Evolutionary conservation across 1,140 invertebrate species (phyloP).

Genomic region (Lepidurus apus): DNA sequence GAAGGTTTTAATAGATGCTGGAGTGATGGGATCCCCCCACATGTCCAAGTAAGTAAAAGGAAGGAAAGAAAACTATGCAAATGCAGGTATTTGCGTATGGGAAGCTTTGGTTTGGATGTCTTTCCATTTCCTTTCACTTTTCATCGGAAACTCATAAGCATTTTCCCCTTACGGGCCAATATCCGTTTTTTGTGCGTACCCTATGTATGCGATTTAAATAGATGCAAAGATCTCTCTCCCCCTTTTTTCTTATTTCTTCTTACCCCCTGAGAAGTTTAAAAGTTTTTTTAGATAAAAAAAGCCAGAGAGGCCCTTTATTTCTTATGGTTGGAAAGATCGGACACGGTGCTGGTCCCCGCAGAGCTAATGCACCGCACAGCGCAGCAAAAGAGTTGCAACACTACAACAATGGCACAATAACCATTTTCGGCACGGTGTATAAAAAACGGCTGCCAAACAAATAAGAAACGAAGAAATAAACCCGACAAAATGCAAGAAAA

Average conservation of each 20-base stretch:
- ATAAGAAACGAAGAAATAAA: not conserved
- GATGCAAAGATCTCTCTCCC: not conserved
- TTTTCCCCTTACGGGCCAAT: not conserved
- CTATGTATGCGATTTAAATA: not conserved
- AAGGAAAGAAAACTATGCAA: not conserved
- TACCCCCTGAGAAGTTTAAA: not conserved
- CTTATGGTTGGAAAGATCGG: not conserved
- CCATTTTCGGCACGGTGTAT: not conserved
- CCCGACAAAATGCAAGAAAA: not conserved
- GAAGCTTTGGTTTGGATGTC: not conserved
- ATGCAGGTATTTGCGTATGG: not conserved
- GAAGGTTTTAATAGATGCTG: too few relatives aligned
- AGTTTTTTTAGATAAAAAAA: not conserved
- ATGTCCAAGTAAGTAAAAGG: not conserved
- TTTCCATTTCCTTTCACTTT: conserved; percentile 22
- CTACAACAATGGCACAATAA: not conserved
- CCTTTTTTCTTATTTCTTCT: not conserved
- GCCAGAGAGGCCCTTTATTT: not conserved
- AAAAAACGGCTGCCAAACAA: not conserved
- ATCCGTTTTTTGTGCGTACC: not conserved
- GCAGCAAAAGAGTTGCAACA: not conserved
- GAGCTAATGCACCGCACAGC: conserved; percentile 5
- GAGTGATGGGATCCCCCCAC: not conserved
- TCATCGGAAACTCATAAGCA: conserved; percentile 18
- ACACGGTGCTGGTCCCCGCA: not conserved